Evolutionary conservation across 2,113 vertebrate species (phyloP), one percentile per base, ranked within the genome.

Genomic region (Aythya baeri): DNA sequence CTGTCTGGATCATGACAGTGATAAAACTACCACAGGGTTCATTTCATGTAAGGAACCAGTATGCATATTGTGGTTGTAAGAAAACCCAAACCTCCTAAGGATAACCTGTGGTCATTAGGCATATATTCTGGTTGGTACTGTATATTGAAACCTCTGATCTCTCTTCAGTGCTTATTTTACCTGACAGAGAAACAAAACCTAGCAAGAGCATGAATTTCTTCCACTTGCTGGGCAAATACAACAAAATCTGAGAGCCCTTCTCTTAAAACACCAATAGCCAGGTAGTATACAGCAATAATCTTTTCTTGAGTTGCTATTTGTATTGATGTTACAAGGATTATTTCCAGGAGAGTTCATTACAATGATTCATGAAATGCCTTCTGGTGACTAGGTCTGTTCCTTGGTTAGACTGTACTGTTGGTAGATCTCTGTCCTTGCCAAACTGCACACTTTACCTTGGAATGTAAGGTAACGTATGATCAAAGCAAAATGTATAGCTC

Each of bases 401-500:
- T 72, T 76, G 29, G 52, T 67, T 46, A 67, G 36, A 66, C 0
- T 1, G 25, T 55, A 77, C 38, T 50, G 13, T 16, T 72, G 70
- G 23, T 41, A 74, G 58, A 17, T 29, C 9, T 78, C 62, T 34
- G 25, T 78, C 49, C 55, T 72, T 61, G 65, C 11, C 79, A 75
- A 83, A 57, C 43, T 12, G 6, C 32, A 92, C 21, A 3, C 17
- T 59, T 59, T 55, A 65, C 55, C 54, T 79, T 41, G 62, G 66
- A 95, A 34, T 66, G 70, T 41, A 68, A 74, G 22, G 23, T 61
- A 74, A 87, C 22, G 31, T 16, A 86, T 61, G 85, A 94, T 87
- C 95, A 93, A 89, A 87, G 86, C 65, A 95, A 92, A 95, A 96
- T 92, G 17, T 26, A 93, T 46, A 96, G 97, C 97, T 97, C 97